Conservation (phyloP, 1,140 invertebrate genomes). For the Helicoverpa armigera region DNA sequence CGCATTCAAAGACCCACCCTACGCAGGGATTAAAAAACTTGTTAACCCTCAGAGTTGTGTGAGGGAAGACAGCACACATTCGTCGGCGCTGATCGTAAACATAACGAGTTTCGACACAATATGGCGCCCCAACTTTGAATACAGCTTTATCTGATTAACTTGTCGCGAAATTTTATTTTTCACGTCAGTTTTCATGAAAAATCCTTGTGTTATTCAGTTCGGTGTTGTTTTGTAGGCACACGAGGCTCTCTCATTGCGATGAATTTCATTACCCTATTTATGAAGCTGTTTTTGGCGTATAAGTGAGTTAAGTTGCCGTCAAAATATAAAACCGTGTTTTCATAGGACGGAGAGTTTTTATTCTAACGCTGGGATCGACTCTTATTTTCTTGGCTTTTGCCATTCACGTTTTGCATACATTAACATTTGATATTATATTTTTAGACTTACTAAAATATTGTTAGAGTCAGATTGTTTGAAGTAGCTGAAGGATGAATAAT, state of each 20-base stretch:
- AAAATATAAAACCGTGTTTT: neutral
- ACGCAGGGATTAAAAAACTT: conserved; percentile 38
- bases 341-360: neutral
- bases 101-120: conserved; percentile 45
- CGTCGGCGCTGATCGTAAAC: conserved; percentile 35
- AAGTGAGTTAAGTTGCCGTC: conserved; percentile 18
- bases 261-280: conserved; percentile 25
- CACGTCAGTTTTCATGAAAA: conserved; percentile 37
- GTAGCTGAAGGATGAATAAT: neutral
- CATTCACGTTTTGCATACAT: neutral
- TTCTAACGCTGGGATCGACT: neutral
- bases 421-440: neutral
- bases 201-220: conserved; percentile 21
- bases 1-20: neutral
- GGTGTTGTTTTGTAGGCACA: conserved; percentile 8
- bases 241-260: neutral
- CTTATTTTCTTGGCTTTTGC: neutral
- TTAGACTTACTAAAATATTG: neutral
- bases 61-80: conserved; percentile 32
- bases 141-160: conserved; percentile 41
- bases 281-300: conserved; percentile 14
- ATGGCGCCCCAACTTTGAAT: conserved; percentile 36
- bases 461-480: neutral
- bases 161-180: conserved; percentile 34
- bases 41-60: conserved; percentile 12